Conservation (phyloP, 2,113 vertebrate species). For the Dasyornis broadbenti region DNA sequence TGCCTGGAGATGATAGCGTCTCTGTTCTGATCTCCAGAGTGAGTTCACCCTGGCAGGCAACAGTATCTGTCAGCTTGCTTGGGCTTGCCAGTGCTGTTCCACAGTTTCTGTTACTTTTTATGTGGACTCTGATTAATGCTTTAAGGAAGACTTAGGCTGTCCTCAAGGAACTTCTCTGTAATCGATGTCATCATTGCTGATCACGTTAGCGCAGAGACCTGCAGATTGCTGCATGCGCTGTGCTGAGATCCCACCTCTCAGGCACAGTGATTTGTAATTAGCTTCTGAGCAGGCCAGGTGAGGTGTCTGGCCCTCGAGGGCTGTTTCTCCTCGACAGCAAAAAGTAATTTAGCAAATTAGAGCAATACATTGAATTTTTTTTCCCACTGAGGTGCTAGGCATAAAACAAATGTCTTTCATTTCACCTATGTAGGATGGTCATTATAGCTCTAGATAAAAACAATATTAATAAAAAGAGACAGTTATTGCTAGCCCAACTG, state of each 20-base stretch:
- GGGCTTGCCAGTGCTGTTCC: not conserved
- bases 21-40: not conserved
- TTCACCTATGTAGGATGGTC: conserved; percentile 37
- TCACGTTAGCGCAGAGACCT: not conserved
- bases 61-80: conserved; percentile 29
- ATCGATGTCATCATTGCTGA: not conserved
- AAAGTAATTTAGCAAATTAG: conserved; percentile 61
- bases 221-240: not conserved
- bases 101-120: conserved; percentile 8
- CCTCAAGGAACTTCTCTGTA: conserved; percentile 26
- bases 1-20: not conserved
- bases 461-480: conserved; percentile 55
- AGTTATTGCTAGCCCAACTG: conserved; percentile 18
- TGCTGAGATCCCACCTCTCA: not conserved
- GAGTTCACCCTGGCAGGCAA: not conserved
- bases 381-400: not conserved
- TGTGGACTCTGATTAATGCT: conserved; percentile 45
- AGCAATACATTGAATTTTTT: conserved; percentile 35
- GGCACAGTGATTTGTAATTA: conserved; percentile 51
- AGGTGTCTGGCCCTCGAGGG: not conserved
- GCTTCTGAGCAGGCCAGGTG: conserved; percentile 30
- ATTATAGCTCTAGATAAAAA: conserved; percentile 54
- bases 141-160: not conserved
- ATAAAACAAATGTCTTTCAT: conserved; percentile 64
- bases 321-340: conserved; percentile 8